Conservation (phyloP, 2,113 vertebrate genomes). For the Scortum barcoo region DNA sequence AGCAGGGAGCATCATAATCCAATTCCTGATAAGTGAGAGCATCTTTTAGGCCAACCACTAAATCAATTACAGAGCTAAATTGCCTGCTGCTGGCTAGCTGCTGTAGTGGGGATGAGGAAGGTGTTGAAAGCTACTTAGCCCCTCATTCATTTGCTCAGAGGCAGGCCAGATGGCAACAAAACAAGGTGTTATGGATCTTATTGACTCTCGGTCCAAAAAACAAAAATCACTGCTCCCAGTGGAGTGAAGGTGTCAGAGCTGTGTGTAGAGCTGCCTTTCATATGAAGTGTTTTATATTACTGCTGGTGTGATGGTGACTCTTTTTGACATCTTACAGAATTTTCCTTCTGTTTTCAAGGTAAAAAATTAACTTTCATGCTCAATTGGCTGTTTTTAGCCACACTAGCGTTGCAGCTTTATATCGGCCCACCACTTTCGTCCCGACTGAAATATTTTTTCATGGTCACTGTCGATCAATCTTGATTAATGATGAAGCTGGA, state of each 20-base stretch:
- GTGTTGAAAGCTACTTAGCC: constrained; percentile 72
- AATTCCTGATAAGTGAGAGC: constrained; percentile 52
- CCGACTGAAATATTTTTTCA: neutral
- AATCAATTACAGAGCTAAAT: constrained; percentile 67
- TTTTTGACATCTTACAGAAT: neutral
- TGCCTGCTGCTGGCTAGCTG: constrained; percentile 61
- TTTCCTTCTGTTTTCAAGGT: neutral
- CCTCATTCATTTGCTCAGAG: constrained; percentile 61
- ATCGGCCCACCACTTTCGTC: neutral
- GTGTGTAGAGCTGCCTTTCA: neutral
- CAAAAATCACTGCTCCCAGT: constrained; percentile 31
- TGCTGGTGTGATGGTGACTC: neutral
- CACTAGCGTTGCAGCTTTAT: too few species aligned
- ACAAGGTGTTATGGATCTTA: constrained; percentile 73
- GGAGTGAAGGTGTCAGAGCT: constrained; percentile 19
- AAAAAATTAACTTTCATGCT: neutral
- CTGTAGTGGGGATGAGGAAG: constrained; percentile 47
- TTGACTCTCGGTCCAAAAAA: constrained; percentile 52
- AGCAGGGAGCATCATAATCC: constrained; percentile 52
- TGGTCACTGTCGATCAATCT: neutral
- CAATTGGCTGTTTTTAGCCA: neutral
- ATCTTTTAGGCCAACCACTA: constrained; percentile 54
- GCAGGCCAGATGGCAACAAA: constrained; percentile 72
- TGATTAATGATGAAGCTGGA: too few species aligned
- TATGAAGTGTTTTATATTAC: neutral